Conservation (phyloP, 2,888 invertebrate genomes). For the Diadegma fenestrale region DNA sequence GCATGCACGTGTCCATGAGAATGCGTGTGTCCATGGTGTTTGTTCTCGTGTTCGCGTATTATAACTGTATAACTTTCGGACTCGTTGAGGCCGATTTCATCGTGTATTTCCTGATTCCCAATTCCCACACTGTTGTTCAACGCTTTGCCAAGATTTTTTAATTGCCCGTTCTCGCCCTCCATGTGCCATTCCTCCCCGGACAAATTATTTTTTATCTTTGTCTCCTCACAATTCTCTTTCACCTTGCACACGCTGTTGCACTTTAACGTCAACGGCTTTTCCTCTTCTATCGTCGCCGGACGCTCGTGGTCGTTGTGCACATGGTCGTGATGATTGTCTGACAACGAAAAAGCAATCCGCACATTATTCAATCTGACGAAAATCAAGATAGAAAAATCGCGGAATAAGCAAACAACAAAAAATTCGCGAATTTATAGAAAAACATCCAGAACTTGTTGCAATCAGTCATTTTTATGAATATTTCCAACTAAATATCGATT, state of each 20-base stretch:
- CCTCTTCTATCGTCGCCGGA: conserved; percentile 81
- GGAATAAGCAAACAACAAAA: not conserved
- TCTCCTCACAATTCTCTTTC: conserved; percentile 78
- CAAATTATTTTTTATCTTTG: conserved; percentile 64
- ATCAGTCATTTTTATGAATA: not conserved
- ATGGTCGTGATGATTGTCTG: conserved; percentile 82
- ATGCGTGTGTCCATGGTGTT: conserved; percentile 95
- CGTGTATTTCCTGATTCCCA: conserved; percentile 42
- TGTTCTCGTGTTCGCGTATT: conserved; percentile 90
- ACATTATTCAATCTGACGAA: not conserved
- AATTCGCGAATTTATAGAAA: not conserved
- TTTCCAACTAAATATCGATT: not conserved
- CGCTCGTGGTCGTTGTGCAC: conserved; percentile 80
- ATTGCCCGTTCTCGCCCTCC: conserved; percentile 75
- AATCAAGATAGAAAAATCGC: not conserved
- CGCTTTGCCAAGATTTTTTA: conserved; percentile 75
- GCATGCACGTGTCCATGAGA: conserved; percentile 94
- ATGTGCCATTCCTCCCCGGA: conserved; percentile 80
- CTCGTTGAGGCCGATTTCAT: conserved; percentile 85
- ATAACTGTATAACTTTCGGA: conserved; percentile 92
- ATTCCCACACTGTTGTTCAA: conserved; percentile 31
- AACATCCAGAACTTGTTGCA: not conserved
- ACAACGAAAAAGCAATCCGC: conserved; percentile 1
- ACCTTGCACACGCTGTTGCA: conserved; percentile 80
- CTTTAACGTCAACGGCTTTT: conserved; percentile 82